These are phyloP conservation scores for Leucophenga montana DNA, from an alignment of 2,888 invertebrate species.

Conservation along the genomic window DNA sequence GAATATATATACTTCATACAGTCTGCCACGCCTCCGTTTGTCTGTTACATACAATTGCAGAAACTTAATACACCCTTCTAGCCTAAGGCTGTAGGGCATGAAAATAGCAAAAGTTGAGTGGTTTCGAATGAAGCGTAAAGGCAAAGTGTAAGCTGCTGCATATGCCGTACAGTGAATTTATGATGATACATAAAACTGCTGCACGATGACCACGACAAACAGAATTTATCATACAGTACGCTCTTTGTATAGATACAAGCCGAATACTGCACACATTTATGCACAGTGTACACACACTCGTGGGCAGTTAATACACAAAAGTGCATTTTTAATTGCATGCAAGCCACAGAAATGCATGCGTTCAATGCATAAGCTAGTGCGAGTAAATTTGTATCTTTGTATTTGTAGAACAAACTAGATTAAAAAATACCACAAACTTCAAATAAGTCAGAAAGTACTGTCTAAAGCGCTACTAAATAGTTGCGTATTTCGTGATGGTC, in stretches of 20 bases:
- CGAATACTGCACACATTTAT: no score
- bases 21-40: no score
- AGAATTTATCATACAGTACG: slow-evolving; percentile 12
- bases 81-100: no score
- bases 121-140: neutral
- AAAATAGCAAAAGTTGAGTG: no score
- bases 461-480: no score
- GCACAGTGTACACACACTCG: no score
- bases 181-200: neutral
- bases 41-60: no score
- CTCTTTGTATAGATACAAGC: neutral
- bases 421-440: neutral
- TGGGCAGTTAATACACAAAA: neutral
- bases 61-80: no score
- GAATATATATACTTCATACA: no score
- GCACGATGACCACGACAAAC: neutral
- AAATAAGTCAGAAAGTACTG: neutral
- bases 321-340: slow-evolving; percentile 6
- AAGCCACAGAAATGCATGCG: slow-evolving; percentile 3
- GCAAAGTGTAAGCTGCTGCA: neutral
- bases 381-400: no score
- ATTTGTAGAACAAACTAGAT: neutral
- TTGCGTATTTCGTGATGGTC: neutral
- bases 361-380: neutral
- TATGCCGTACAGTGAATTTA: slow-evolving; percentile 9